These are phyloP conservation scores for Anoplopoma fimbria DNA, from an alignment of 2,113 vertebrate species.

Conservation along the genomic window DNA sequence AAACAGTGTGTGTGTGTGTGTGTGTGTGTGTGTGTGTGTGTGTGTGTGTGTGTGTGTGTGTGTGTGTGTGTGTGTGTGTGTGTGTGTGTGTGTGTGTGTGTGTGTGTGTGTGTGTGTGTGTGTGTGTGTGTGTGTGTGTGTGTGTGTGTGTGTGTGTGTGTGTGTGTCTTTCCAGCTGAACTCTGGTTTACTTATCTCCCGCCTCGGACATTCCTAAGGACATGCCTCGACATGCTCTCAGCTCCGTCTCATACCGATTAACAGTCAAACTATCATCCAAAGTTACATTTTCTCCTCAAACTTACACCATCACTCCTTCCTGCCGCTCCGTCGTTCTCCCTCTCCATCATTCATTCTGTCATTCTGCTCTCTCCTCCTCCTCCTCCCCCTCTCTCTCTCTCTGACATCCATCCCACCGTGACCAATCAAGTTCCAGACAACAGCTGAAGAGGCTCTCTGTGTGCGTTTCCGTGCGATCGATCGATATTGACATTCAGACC, in stretches of 20 bases:
- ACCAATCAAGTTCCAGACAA: slow-evolving; percentile 64
- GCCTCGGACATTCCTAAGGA: slow-evolving; percentile 72
- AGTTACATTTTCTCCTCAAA: slow-evolving; percentile 21
- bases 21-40: too few relatives aligned
- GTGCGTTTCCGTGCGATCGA: background rate
- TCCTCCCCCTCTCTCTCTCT: background rate
- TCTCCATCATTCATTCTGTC: slow-evolving; percentile 6
- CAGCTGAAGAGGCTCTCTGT: slow-evolving; percentile 28
- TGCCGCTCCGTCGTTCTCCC: slow-evolving; percentile 2
- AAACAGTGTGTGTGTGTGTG: too few relatives aligned
- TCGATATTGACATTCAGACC: background rate
- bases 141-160: background rate
- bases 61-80: background rate
- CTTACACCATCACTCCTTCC: background rate
- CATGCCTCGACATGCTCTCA: slow-evolving; percentile 61
- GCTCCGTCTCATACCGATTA: slow-evolving; percentile 11
- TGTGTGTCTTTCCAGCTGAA: slow-evolving; percentile 63
- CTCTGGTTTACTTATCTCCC: slow-evolving; percentile 53
- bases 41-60: background rate
- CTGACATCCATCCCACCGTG: slow-evolving; percentile 43
- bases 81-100: too few relatives aligned
- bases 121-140: background rate
- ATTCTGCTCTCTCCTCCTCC: background rate
- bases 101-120: too few relatives aligned
- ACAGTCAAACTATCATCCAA: slow-evolving; percentile 1